Evolutionary conservation across 2,888 invertebrate genomes (phyloP).

Genomic region (Xanthia icteritia): DNA sequence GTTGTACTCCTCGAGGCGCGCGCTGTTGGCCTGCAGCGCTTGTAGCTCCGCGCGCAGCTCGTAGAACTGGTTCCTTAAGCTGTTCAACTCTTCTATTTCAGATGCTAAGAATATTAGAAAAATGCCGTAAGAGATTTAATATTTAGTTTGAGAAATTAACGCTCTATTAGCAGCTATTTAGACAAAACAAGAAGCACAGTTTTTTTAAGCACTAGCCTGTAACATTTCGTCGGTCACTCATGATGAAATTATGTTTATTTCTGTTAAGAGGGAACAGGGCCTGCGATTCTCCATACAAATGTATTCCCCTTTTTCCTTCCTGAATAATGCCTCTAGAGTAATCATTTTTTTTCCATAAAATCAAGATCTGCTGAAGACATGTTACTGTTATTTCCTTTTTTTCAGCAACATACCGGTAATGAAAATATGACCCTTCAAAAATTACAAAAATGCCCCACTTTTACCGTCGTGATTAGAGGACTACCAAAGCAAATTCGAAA

Average conservation of each 20-base stretch:
- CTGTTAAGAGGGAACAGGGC: neutral
- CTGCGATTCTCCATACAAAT: no score
- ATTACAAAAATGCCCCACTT: no score
- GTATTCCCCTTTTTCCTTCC: no score
- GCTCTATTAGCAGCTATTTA: neutral
- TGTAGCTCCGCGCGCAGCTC: constrained; percentile 79
- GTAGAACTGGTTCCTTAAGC: constrained; percentile 79
- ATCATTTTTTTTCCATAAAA: no score
- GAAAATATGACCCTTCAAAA: no score
- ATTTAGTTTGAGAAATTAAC: neutral
- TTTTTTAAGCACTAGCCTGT: neutral
- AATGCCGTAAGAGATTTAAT: neutral
- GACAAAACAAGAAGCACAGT: neutral
- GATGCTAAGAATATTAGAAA: constrained; percentile 74
- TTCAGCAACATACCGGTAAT: no score
- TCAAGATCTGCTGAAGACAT: no score
- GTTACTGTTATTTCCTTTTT: no score
- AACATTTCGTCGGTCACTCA: neutral
- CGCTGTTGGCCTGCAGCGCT: constrained; percentile 66
- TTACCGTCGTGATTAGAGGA: no score
- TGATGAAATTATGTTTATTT: neutral
- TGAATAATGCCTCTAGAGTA: no score
- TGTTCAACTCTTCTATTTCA: constrained; percentile 83
- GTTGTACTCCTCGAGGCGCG: constrained; percentile 74
- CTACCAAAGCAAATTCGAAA: no score